Conservation (phyloP, 2,797 vertebrate species). For the Spinus pinus region DNA sequence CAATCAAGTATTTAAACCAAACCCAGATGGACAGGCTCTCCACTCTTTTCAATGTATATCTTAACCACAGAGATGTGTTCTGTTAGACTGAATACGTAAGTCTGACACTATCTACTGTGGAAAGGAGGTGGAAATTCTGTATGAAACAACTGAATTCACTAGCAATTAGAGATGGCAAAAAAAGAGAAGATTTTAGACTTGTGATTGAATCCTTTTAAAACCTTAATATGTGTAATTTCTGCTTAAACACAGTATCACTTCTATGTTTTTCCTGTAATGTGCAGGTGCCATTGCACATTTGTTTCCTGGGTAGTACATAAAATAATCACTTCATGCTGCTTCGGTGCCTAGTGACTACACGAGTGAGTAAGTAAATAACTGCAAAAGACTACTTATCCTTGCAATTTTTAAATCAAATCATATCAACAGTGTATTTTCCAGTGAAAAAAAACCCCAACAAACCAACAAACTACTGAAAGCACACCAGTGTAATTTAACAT, state of each 20-base stretch:
- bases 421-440: background rate
- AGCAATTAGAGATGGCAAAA: background rate
- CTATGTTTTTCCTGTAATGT: background rate
- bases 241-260: background rate
- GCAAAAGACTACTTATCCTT: background rate
- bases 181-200: background rate
- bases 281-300: background rate
- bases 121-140: background rate
- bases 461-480: background rate
- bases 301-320: background rate
- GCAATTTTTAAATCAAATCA: background rate
- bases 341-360: background rate
- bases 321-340: background rate
- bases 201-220: background rate
- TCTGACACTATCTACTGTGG: background rate
- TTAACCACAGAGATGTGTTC: background rate
- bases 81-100: background rate
- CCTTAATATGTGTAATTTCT: background rate
- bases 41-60: background rate
- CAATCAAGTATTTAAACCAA: background rate
- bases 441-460: background rate
- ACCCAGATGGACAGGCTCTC: background rate
- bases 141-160: background rate
- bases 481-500: background rate
- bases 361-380: rapidly evolving